Base-by-base conservation (phyloP, 2,113 vertebrate genomes). In the Protobothrops flavoviridis region DNA sequence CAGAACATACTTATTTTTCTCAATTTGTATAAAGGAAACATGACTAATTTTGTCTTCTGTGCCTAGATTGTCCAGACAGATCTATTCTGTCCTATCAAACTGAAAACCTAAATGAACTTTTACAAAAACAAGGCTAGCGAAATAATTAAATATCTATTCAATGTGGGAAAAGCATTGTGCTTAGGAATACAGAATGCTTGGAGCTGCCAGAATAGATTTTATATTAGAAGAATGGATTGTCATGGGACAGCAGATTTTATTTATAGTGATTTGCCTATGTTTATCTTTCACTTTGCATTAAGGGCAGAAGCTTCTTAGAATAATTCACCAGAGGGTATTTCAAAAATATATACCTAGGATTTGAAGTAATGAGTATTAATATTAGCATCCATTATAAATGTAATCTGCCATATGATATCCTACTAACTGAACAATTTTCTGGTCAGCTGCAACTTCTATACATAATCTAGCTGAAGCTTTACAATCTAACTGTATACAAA, bases 201-300 rank as follows among this genome's bases (percentile, higher is more conserved):
- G 93, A 94, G 90, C 87, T 93, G 24, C 56, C 92, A 91, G 74
- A 74, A 92, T 93, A 87, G 61, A 94, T 94, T 96, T 96, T 93
- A 61, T 94, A 88, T 48, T 94, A 93, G 94, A 93, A 85, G 64
- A 94, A 64, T 90, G 93, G 57, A 0, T 95, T 88, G 95, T 95
- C 92, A 56, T 91, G 91, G 85, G 57, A 86, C 10, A 96, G 95
- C 48, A 50, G 11, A 53, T 96, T 96, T 20, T 92, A 94, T 95
- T 97, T 97, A 93, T 94, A 94, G 92, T 92, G 94, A 94, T 94
- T 85, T 91, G 95, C 93, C 96, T 97, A 96, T 95, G 95, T 96
- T 94, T 96, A 92, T 93, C 56, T 92, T 94, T 95, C 94, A 85
- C 48, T 53, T 90, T 90, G 74, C 93, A 96, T 95, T 89, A 94